A percentile compares a stretch with the other conserved stretches of the same genome.
These are phyloP conservation scores for Abrostola tripartita DNA, from an alignment of 2,888 invertebrate genomes.

Conservation along the genomic window DNA sequence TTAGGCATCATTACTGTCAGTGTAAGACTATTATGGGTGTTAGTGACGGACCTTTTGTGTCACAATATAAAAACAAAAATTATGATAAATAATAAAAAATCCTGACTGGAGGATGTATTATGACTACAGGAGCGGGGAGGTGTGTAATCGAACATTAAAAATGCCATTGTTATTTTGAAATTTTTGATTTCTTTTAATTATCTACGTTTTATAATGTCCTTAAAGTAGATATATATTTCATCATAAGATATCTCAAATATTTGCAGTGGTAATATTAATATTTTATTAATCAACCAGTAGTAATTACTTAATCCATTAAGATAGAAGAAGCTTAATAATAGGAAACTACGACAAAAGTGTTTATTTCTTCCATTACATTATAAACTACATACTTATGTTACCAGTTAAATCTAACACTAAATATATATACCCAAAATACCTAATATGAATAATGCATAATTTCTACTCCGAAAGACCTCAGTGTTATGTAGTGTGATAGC, in stretches of 20 bases:
- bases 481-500: conserved; percentile 84
- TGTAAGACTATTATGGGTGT: conserved; percentile 78
- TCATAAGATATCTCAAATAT: conserved; percentile 89
- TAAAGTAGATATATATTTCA: conserved; percentile 89
- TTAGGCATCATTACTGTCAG: conserved; percentile 59
- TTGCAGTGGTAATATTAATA: conserved; percentile 89
- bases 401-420: conserved; percentile 88
- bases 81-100: conserved; percentile 72
- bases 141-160: conserved; percentile 80
- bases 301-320: conserved; percentile 87
- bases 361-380: conserved; percentile 86
- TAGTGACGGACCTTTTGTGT: conserved; percentile 39
- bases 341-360: conserved; percentile 88
- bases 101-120: conserved; percentile 47
- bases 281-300: conserved; percentile 88
- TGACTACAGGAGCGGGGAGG: conserved; percentile 66
- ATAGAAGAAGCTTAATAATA: conserved; percentile 89
- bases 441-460: conserved; percentile 88
- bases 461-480: conserved; percentile 86
- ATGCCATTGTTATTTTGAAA: conserved; percentile 87
- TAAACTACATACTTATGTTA: conserved; percentile 88
- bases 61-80: conserved; percentile 84
- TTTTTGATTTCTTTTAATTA: conserved; percentile 89
- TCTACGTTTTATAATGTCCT: conserved; percentile 89
- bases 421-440: conserved; percentile 88